These are phyloP conservation scores for Cyprinodon brontotheroides DNA, from an alignment of 2,113 vertebrate species.

Conservation along the genomic window DNA sequence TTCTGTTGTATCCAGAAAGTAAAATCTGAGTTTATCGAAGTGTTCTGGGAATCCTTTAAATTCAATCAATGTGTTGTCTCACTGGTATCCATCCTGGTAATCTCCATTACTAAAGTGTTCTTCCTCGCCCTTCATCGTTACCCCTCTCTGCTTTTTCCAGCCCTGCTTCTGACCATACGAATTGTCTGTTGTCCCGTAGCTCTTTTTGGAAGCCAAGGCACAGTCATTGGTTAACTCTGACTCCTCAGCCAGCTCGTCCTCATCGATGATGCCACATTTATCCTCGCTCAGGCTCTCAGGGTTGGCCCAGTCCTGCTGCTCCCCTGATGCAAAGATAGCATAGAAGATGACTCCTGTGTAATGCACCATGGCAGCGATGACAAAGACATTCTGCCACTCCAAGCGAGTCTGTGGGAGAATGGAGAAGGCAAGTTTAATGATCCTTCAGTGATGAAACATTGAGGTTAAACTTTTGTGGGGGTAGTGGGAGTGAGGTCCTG, in stretches of 20 bases:
- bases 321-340: slow-evolving; percentile 95
- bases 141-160: slow-evolving; percentile 82
- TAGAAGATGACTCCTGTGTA: slow-evolving; percentile 97
- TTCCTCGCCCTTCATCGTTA: slow-evolving; percentile 79
- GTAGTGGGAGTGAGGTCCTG: too few species aligned
- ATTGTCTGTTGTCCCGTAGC: slow-evolving; percentile 87
- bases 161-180: slow-evolving; percentile 75
- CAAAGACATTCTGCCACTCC: slow-evolving; percentile 97
- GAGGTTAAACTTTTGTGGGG: neutral
- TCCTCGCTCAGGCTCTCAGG: slow-evolving; percentile 90
- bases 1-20: slow-evolving; percentile 16
- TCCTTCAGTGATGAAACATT: slow-evolving; percentile 7
- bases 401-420: slow-evolving; percentile 85
- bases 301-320: slow-evolving; percentile 96
- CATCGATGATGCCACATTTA: slow-evolving; percentile 90
- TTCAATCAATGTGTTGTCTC: slow-evolving; percentile 29
- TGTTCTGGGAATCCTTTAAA: slow-evolving; percentile 25
- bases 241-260: slow-evolving; percentile 93
- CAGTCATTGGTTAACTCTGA: slow-evolving; percentile 85
- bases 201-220: slow-evolving; percentile 78
- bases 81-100: slow-evolving; percentile 83
- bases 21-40: slow-evolving; percentile 8
- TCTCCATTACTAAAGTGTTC: slow-evolving; percentile 84
- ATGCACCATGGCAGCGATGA: slow-evolving; percentile 94
- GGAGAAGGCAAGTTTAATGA: slow-evolving; percentile 15